Evolutionary conservation across 2,113 vertebrate genomes (phyloP).

Genomic region (Rhinoderma darwinii): DNA sequence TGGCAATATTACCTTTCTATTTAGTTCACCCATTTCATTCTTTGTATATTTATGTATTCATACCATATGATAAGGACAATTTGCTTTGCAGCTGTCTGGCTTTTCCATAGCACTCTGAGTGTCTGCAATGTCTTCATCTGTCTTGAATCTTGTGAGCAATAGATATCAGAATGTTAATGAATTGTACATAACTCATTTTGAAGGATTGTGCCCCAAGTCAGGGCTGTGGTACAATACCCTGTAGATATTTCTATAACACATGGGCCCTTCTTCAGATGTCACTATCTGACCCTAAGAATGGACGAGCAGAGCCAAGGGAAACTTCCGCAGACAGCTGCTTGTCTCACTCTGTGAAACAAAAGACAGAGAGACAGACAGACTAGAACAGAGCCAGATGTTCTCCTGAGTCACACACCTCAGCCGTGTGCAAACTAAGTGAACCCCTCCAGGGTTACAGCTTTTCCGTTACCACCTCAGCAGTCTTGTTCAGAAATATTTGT

Average conservation of each 20-base stretch:
- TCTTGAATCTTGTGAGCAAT: slow-evolving; percentile 6
- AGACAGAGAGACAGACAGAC: slow-evolving; percentile 48
- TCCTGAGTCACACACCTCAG: slow-evolving; percentile 58
- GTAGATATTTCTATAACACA: slow-evolving; percentile 26
- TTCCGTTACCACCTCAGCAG: slow-evolving; percentile 50
- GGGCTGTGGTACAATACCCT: not conserved
- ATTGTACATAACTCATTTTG: not conserved
- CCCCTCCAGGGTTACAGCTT: slow-evolving; percentile 40
- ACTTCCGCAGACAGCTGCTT: slow-evolving; percentile 55
- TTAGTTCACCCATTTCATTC: not conserved
- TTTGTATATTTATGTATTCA: not conserved
- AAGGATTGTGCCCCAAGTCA: slow-evolving; percentile 21
- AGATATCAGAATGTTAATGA: not conserved
- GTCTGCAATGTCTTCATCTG: not conserved
- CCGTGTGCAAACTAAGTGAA: slow-evolving; percentile 40
- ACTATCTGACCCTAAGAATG: slow-evolving; percentile 41
- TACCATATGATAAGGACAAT: not conserved
- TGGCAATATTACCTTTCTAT: not conserved
- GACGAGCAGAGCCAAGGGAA: slow-evolving; percentile 39
- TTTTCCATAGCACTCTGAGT: not conserved
- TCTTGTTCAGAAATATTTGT: slow-evolving; percentile 10
- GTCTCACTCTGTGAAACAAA: slow-evolving; percentile 55
- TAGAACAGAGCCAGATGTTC: slow-evolving; percentile 56
- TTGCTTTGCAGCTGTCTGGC: not conserved
- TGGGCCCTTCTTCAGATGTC: slow-evolving; percentile 28